Conservation (phyloP, 2,888 invertebrate genomes). For the Megaustenia siamemsis region DNA sequence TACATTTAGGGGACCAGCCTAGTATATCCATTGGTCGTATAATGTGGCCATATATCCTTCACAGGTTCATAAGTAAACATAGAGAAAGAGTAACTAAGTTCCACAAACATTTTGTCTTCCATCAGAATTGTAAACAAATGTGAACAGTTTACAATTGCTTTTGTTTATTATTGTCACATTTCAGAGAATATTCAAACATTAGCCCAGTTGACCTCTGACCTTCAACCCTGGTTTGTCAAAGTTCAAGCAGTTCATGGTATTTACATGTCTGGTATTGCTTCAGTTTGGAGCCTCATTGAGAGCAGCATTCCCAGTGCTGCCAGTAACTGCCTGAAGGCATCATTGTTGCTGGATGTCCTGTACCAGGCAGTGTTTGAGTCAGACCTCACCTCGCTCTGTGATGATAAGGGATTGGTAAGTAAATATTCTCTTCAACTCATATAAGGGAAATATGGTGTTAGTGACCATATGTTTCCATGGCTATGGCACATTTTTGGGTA, state of each 20-base stretch:
- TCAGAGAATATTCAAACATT: conserved; percentile 69
- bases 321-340: conserved; percentile 65
- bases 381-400: conserved; percentile 55
- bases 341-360: conserved; percentile 68
- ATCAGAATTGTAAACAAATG: too few relatives aligned
- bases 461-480: too few relatives aligned
- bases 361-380: conserved; percentile 68
- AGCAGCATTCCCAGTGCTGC: not conserved
- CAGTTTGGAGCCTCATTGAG: conserved; percentile 55
- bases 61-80: too few relatives aligned
- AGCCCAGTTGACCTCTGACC: conserved; percentile 54
- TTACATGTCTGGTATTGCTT: conserved; percentile 62
- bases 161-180: conserved; percentile 23
- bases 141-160: too few relatives aligned
- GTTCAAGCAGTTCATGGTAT: conserved; percentile 61
- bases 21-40: too few relatives aligned
- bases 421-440: too few relatives aligned
- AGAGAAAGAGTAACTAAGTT: too few relatives aligned
- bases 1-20: too few relatives aligned
- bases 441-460: too few relatives aligned
- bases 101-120: too few relatives aligned
- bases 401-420: conserved; percentile 29
- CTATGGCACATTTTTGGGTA: too few relatives aligned
- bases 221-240: conserved; percentile 45
- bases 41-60: too few relatives aligned